Conservation (phyloP, 1,140 invertebrate genomes). For the Pentalonia nigronervosa region DNA sequence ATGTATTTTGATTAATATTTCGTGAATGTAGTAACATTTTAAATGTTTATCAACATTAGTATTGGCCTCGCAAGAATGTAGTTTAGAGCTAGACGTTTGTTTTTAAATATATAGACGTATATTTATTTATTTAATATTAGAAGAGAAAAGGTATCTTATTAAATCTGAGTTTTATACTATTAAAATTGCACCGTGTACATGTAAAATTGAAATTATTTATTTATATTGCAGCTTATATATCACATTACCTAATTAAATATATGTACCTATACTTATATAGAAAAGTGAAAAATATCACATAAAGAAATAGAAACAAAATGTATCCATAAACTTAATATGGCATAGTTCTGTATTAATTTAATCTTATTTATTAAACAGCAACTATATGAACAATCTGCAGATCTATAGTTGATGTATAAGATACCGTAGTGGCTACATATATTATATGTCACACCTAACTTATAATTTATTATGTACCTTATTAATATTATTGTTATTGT, state of each 20-base stretch:
- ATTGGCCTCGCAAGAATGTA: neutral
- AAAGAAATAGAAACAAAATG: no score
- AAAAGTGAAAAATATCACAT: no score
- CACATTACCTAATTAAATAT: neutral
- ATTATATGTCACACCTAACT: no score
- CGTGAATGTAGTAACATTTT: neutral
- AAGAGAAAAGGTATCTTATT: neutral
- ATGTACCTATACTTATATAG: no score
- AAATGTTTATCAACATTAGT: constrained; percentile 2
- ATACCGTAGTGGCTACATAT: no score
- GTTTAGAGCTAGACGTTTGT: neutral
- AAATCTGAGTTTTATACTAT: neutral
- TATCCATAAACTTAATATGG: no score
- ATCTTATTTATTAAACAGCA: no score
- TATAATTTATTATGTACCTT: no score
- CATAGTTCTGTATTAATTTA: no score
- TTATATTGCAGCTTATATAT: neutral
- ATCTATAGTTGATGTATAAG: no score
- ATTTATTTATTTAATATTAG: neutral
- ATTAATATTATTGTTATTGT: no score
- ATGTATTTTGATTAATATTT: constrained; percentile 13
- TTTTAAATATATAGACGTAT: neutral
- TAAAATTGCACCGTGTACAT: neutral
- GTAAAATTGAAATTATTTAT: neutral
- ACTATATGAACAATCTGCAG: no score